A percentile compares a stretch with the other conserved stretches of the same genome.
These are phyloP conservation scores for Heteromurus nitidus DNA, from an alignment of 2,888 invertebrate genomes.

Conservation along the genomic window DNA sequence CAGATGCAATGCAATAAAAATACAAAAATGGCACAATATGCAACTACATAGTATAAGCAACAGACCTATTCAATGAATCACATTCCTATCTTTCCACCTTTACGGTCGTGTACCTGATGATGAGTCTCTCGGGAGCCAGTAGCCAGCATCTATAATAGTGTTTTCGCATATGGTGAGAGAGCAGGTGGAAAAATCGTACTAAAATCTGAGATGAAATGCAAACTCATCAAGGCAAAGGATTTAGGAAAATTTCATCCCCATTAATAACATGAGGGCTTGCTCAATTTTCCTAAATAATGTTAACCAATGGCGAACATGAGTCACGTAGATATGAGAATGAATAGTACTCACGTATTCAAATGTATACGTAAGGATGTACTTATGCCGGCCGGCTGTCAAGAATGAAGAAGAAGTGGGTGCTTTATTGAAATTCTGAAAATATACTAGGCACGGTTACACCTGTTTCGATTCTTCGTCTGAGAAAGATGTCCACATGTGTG, in stretches of 20 bases:
- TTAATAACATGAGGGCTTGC: not conserved
- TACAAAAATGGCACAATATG: not conserved
- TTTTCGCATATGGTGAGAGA: too few relatives aligned
- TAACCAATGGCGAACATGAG: conserved; percentile 4
- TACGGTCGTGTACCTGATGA: not conserved
- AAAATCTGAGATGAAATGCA: not conserved
- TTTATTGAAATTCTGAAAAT: not conserved
- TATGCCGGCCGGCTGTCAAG: conserved; percentile 18
- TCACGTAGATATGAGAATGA: not conserved
- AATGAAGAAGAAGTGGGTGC: not conserved
- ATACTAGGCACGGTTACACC: not conserved
- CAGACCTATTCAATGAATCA: too few relatives aligned
- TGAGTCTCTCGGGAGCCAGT: too few relatives aligned
- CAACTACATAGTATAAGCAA: too few relatives aligned
- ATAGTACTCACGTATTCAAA: too few relatives aligned
- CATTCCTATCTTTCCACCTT: conserved; percentile 20
- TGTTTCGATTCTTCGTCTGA: too few relatives aligned
- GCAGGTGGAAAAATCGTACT: too few relatives aligned
- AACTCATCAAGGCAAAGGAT: not conserved
- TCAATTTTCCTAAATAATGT: not conserved
- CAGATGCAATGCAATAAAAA: conserved; percentile 19
- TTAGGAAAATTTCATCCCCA: not conserved
- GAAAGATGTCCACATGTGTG: not conserved
- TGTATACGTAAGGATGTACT: too few relatives aligned
- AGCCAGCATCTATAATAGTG: too few relatives aligned